phyloP scores from a whole-genome alignment of 2,888 invertebrate species.

The Himalopsyche kuldschensis region DNA sequence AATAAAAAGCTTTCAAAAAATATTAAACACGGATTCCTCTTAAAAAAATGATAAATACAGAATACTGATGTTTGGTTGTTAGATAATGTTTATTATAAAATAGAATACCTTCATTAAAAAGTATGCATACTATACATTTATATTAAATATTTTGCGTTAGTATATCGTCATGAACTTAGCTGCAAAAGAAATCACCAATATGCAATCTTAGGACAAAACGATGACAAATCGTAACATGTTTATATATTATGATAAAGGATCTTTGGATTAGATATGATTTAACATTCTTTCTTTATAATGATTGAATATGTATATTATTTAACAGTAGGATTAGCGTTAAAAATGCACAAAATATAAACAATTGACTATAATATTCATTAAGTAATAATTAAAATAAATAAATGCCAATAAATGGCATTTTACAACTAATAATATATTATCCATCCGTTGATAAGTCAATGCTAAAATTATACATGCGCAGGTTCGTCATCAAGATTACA shows the following conservation, averaged over 20 bases:
- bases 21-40: not conserved
- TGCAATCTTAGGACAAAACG: slow-evolving; percentile 17
- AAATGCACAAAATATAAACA: not conserved
- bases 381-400: too few relatives aligned
- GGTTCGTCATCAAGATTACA: too few relatives aligned
- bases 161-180: not conserved
- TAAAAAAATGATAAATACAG: not conserved
- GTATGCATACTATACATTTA: not conserved
- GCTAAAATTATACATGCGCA: too few relatives aligned
- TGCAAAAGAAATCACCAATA: slow-evolving; percentile 15
- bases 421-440: too few relatives aligned
- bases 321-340: not conserved
- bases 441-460: too few relatives aligned
- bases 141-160: slow-evolving; percentile 2
- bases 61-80: not conserved
- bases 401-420: too few relatives aligned
- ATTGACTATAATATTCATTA: not conserved
- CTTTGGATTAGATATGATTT: not conserved
- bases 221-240: not conserved
- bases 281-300: slow-evolving; percentile 5
- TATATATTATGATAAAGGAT: not conserved
- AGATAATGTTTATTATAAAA: slow-evolving; percentile 1
- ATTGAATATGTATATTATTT: slow-evolving; percentile 11
- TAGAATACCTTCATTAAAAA: not conserved
- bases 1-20: not conserved